Evolutionary conservation across 2,113 vertebrate genomes (phyloP), one percentile per base, ranked within the genome.

Genomic region (Larimichthys polyactis): DNA sequence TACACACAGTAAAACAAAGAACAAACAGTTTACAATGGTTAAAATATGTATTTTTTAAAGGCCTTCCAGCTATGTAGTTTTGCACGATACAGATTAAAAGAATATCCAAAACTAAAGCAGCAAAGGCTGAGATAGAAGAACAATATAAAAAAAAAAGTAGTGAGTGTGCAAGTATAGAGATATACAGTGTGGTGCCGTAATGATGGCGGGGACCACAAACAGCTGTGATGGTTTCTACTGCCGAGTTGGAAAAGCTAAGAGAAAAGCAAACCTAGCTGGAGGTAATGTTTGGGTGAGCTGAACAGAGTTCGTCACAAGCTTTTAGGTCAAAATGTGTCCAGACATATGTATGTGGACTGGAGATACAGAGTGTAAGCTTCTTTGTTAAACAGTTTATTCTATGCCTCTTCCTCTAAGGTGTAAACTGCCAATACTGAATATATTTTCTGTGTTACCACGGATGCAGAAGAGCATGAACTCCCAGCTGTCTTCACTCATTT

Each of bases 341-440:
- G 43, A 78, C 70, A n/a, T 27, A 40, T 2, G 17, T 71, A 52
- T 48, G 66, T 17, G 24, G 40, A 65, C 55, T 8, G 7, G 44
- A 72, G 74, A 83, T 71, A 59, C 65, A 10, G 40, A 72, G 74
- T 58, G 44, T 79, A 60, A 70, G 68, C 66, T 22, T 60, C 79
- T 68, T 64, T 83, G 83, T 88, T 71, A 86, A 87, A 92, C 89
- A 75, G 81, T 90, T 92, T 91, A 89, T 79, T 43, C 72, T 32
- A 71, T 2, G 5, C 51, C 76, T 72, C 71, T 55, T 83, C 72
- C 62, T 74, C 70, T 78, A 49, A 83, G 87, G 90, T 75, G 63
- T 82, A 89, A 91, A 90, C 81, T 36, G 49, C n/a, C 27, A 43
- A 55, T 75, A n/a, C 60, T 73, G 60, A 76, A 70, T 58, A 15